Conservation (phyloP, 2,888 invertebrate species). For the Muschampia plurimacula region DNA sequence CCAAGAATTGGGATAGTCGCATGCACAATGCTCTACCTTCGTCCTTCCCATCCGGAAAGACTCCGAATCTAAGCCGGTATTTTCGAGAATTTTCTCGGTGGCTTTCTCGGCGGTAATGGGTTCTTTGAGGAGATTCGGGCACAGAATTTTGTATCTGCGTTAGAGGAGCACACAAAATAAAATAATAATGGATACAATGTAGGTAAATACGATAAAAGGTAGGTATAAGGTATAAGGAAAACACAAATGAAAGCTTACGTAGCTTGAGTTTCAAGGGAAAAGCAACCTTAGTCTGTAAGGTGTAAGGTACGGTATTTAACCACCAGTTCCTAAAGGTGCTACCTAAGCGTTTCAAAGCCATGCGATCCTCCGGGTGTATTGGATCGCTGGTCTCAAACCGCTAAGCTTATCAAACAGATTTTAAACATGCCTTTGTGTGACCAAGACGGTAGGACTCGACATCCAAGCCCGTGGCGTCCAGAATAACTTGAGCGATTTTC, state of each 20-base stretch:
- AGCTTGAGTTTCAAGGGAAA: constrained; percentile 65
- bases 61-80: constrained; percentile 94
- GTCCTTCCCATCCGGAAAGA: constrained; percentile 98
- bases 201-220: constrained; percentile 49
- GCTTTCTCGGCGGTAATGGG: constrained; percentile 91
- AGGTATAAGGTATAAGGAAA: constrained; percentile 53
- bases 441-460: constrained; percentile 98
- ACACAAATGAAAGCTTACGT: constrained; percentile 69
- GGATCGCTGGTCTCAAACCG: constrained; percentile 63
- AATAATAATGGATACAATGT: constrained; percentile 62
- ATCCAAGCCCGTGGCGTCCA: constrained; percentile 94
- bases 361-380: constrained; percentile 59
- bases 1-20: constrained; percentile 40
- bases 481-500: constrained; percentile 93
- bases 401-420: constrained; percentile 69
- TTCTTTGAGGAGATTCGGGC: constrained; percentile 94
- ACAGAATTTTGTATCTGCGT: constrained; percentile 99
- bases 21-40: constrained; percentile 89
- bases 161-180: constrained; percentile 72
- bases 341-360: constrained; percentile 62
- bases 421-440: constrained; percentile 97
- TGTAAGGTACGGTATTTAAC: constrained; percentile 48
- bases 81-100: constrained; percentile 92
- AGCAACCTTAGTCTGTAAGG: constrained; percentile 57
- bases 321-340: constrained; percentile 71